A percentile compares a stretch with the other conserved stretches of the same genome.
phyloP scores from a whole-genome alignment of 2,113 vertebrate genomes.

The Pedetes capensis region DNA sequence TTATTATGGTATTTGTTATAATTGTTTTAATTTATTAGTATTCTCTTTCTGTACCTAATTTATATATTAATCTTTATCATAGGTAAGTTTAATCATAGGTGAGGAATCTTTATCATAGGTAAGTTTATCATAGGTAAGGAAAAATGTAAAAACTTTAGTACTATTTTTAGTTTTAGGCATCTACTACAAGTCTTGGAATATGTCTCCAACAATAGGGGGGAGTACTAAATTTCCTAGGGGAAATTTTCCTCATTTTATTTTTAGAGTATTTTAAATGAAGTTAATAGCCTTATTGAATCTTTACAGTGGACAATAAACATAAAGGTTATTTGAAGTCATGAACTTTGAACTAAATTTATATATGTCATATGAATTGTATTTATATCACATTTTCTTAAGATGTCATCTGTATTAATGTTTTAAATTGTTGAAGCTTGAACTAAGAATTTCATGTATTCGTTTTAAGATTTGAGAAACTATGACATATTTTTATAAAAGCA shows the following conservation, averaged over 20 bases:
- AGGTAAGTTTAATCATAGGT: no score
- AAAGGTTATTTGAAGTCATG: not conserved
- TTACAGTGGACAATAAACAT: not conserved
- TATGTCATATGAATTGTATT: not conserved
- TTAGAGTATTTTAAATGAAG: not conserved
- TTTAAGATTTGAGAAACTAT: not conserved
- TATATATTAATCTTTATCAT: not conserved
- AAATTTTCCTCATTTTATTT: constrained; percentile 21
- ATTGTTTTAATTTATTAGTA: not conserved
- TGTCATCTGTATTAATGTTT: not conserved
- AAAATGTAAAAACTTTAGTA: no score
- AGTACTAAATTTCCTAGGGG: not conserved
- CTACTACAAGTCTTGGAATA: not conserved
- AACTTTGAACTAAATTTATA: not conserved
- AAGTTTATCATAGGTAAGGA: no score
- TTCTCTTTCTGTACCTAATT: not conserved
- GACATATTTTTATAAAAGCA: no score
- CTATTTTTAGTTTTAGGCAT: not conserved
- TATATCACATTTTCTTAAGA: not conserved
- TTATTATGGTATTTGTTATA: not conserved
- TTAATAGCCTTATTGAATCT: not conserved
- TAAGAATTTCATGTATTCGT: not conserved
- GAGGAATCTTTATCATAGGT: no score
- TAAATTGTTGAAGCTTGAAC: not conserved
- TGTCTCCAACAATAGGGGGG: not conserved